Evolutionary conservation across 37 sponge, comb jelly and placozoan genomes (phyloP), one percentile per base, ranked within the genome.

Genomic region (Agelas oroides): DNA sequence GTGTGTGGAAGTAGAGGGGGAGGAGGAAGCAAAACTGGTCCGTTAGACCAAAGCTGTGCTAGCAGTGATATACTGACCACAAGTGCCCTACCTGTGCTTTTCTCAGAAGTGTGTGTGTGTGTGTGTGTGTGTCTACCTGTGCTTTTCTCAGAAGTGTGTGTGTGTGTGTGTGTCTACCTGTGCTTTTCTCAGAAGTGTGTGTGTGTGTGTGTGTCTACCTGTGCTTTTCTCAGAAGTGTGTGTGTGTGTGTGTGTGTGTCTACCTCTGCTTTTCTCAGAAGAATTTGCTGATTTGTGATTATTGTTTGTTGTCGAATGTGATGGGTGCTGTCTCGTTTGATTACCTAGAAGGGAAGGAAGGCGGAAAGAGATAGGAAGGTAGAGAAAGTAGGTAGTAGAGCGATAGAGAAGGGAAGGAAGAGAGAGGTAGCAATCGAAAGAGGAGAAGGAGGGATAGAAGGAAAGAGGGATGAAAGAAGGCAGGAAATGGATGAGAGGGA

Each of bases 281-380:
- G 73, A 32, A 46, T 75, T 56, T 73, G 84, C 66, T 84, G 84
- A 53, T 84, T 84, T 65, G 74, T 24, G 25, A 84, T 73, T 13
- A 73, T 14, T 5, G 65, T 46, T n/a, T 84, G 65, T 63, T 84
- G 74, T 18, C 74, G 74, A 18, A 23, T 28, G 28, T 30, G 81
- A 8, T 1, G 33, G 15, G 58, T 54, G 6, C 21, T 54, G 58
- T 2, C 64, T 24, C 64, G 46, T 52, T 74, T 13, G 2, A 67
- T 58, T 34, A 58, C 81, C 81, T 80, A 35, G 27, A n/a, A n/a
- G 52, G 72, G 40, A 40, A n/a, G 73, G 18, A 59, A 59, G 77
- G n/a, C n/a, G 32, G 61, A 33, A 24, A 17, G 54, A 27, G 73
- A 73, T n/a, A 17, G 30, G 28, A 24, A 41, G 56, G 28, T 21